phyloP scores from a whole-genome alignment of 2,888 invertebrate genomes.

The Drosophila austrosaltans region DNA sequence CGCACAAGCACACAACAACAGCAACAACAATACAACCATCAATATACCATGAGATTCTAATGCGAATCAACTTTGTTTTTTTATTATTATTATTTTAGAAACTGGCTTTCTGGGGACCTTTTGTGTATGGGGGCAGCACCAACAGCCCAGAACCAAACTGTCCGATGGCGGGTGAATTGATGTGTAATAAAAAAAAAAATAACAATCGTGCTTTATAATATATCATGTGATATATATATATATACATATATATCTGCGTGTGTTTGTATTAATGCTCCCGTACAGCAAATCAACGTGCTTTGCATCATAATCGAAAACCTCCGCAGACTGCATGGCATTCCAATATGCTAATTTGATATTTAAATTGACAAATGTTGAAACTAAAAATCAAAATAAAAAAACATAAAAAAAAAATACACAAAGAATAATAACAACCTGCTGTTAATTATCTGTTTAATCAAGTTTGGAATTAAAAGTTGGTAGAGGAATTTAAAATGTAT shows the following conservation, averaged over 20 bases:
- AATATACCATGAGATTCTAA: constrained; percentile 36
- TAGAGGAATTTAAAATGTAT: not conserved
- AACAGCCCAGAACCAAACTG: constrained; percentile 58
- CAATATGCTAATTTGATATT: constrained; percentile 65
- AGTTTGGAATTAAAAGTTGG: constrained; percentile 25
- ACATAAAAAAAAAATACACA: constrained; percentile 13
- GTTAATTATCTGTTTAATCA: constrained; percentile 48
- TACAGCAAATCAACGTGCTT: constrained; percentile 56
- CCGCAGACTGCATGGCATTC: constrained; percentile 69
- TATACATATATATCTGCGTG: not conserved
- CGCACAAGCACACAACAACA: constrained; percentile 19
- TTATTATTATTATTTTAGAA: constrained; percentile 14
- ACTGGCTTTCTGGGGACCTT: constrained; percentile 38
- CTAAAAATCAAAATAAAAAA: constrained; percentile 27
- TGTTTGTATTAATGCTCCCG: not conserved
- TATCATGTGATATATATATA: constrained; percentile 1
- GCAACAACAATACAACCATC: constrained; percentile 21
- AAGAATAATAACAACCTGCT: constrained; percentile 34
- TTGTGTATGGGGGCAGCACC: constrained; percentile 48
- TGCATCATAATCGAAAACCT: constrained; percentile 66
- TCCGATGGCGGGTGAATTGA: constrained; percentile 38
- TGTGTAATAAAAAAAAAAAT: constrained; percentile 44
- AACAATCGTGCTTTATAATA: constrained; percentile 31
- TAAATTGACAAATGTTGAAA: constrained; percentile 46
- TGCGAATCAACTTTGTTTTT: constrained; percentile 27